Evolutionary conservation across 2,888 invertebrate species (phyloP), one percentile per base, ranked within the genome.

Genomic region (Tetanocera ferruginea): DNA sequence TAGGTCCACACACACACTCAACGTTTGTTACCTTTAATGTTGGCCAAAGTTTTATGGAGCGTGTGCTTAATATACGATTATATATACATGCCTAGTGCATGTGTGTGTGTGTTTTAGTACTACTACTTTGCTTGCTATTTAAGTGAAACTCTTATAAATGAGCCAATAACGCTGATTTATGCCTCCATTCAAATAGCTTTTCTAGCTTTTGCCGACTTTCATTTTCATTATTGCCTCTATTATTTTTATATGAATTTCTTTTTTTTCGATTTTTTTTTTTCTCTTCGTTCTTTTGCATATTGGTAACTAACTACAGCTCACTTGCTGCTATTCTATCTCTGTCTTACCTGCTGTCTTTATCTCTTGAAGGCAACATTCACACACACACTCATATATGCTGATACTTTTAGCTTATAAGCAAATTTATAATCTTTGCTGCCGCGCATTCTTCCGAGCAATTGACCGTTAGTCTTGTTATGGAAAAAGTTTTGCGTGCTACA

Each of bases 401-500:
- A 19, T 6, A 14, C 43, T 43, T 43, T 11, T 0, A 43, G 43
- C 43, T 28, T 19, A 23, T 64, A 51, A n/a, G 34, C 51, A 51
- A 75, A 66, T 75, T 52, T 75, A 66, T 75, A 75, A 75, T 75
- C 66, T 51, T 23, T 23, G 64, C 51, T 37, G 60, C 69, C 43
- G 51, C 57, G 51, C 69, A 55, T 55, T 70, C 76, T 76, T 76
- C 76, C 76, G 49, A 55, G 76, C 76, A 52, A 76, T 76, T 76
- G 76, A 76, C 76, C 76, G 25, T 76, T 49, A 51, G 55, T 76
- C 76, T 69, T 43, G 34, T 34, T 75, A 57, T 66, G 70, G 69
- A 43, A 37, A 71, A 76, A 76, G 70, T 76, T 69, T 85, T 81
- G 86, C 85, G 86, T 83, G 86, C 85, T 84, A 83, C 85, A 85